Base-by-base conservation (phyloP, 53 echinoderm and acorn worm genomes). In the Luidia sarsii region DNA sequence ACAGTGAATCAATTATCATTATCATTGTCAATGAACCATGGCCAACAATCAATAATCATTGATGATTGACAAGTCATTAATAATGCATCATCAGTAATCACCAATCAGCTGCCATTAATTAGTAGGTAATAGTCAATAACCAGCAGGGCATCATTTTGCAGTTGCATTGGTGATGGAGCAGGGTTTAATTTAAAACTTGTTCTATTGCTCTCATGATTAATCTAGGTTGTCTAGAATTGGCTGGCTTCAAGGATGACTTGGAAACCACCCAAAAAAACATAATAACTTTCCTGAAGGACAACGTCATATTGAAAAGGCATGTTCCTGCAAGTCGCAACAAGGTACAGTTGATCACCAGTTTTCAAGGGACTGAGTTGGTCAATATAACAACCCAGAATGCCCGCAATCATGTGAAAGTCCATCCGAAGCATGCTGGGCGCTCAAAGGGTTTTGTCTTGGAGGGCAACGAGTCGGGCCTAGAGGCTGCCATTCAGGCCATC, bases 161-260 rank as follows among this genome's bases (percentile, higher is more conserved):
- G 41, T 11, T 41, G 41, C 6, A 41, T 41, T 41, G 41, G 41
- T 41, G 41, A 41, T 41, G 11, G 11, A 41, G 41, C 41, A n/a
- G n/a, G n/a, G 6, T 41, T 41, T 41, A 41, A 41, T 33, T 32
- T 1, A 29, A 31, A 62, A 9, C 31, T 29, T 27, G 2, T 31
- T 1, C 31, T 29, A 3, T 28, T 62, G 27, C 33, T 31, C 31
- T 22, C 31, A 31, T 11, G 6, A 41, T 41, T 41, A 41, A 39
- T 57, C 57, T 56, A 14, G 29, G 30, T 2, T 25, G 16, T 61
- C 24, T 77, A 60, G 48, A 77, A 61, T 61, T 77, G 4, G 29
- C 70, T 30, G 83, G 83, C 46, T 83, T 83, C 60, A 83, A 70
- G 60, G 62, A 14, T 13, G 29, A 70, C 23, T 59, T 83, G 33